Percentiles rank a stretch among this genome's conserved stretches.
phyloP scores from a whole-genome alignment of 2,113 vertebrate genomes.

The Seriola dumerili region DNA sequence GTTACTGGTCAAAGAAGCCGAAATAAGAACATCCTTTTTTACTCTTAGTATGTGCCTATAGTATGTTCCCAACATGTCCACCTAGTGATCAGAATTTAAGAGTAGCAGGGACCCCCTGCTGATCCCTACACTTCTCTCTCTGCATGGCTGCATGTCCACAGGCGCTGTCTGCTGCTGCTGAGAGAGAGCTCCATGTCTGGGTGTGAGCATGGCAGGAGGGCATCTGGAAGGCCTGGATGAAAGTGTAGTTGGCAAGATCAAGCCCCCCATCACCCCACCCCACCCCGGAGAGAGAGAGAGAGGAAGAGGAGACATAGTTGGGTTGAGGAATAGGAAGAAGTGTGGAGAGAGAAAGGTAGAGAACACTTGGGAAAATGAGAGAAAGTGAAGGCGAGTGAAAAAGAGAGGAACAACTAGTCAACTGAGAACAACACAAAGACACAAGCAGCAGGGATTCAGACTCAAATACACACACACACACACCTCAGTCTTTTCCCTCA shows the following conservation, averaged over 20 bases:
- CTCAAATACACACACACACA: slow-evolving; percentile 1
- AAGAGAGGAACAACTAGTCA: background rate
- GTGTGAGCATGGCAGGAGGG: slow-evolving; percentile 21
- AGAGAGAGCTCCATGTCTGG: background rate
- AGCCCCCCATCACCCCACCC: background rate
- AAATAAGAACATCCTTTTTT: background rate
- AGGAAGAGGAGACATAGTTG: too few relatives aligned
- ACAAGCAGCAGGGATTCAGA: background rate
- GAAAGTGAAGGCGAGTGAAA: background rate
- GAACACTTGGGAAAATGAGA: background rate
- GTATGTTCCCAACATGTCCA: background rate
- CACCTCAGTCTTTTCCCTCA: too few relatives aligned
- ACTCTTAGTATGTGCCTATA: background rate
- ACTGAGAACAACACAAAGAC: too few relatives aligned
- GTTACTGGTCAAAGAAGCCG: background rate
- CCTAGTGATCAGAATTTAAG: background rate
- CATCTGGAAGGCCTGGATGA: slow-evolving; percentile 7
- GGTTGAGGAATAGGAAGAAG: background rate
- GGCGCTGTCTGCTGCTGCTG: background rate
- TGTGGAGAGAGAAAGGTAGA: background rate
- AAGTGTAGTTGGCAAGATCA: slow-evolving; percentile 14
- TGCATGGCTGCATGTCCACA: background rate
- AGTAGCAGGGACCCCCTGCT: slow-evolving; percentile 2
- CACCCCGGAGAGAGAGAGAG: background rate
- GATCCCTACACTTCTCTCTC: background rate